These are phyloP conservation scores for Seira sanloemensis DNA, from an alignment of 2,888 invertebrate species.

Conservation along the genomic window DNA sequence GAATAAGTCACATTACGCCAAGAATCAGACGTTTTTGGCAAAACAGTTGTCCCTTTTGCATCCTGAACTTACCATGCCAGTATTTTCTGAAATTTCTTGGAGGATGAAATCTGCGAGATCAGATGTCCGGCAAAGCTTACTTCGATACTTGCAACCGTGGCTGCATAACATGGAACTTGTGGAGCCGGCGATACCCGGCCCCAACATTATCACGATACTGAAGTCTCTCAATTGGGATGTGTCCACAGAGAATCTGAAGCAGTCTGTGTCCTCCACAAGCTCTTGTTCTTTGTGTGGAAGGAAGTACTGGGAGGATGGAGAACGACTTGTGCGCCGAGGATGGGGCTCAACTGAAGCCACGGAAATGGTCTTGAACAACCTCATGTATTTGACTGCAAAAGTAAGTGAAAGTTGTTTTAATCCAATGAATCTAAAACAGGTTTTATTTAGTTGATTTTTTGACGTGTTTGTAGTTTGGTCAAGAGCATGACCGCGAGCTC, in stretches of 20 bases:
- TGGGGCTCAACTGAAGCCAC: conserved; percentile 99
- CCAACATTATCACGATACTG: conserved; percentile 68
- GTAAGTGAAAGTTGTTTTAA: conserved; percentile 77
- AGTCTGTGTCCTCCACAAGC: conserved; percentile 68
- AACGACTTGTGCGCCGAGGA: conserved; percentile 79
- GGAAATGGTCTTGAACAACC: conserved; percentile 99
- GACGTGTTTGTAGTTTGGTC: conserved; percentile 85
- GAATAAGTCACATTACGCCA: conserved; percentile 88
- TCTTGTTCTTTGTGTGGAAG: conserved; percentile 72
- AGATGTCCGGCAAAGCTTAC: conserved; percentile 91
- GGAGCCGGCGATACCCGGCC: conserved; percentile 93
- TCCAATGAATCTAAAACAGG: background rate
- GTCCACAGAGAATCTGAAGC: conserved; percentile 59
- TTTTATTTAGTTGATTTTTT: conserved; percentile 32
- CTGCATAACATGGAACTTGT: conserved; percentile 98
- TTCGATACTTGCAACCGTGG: conserved; percentile 97
- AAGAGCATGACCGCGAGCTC: conserved; percentile 95
- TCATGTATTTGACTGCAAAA: conserved; percentile 98
- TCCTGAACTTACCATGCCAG: conserved; percentile 98
- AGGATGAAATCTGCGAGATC: conserved; percentile 96
- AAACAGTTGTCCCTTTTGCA: conserved; percentile 94
- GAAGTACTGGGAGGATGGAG: conserved; percentile 67
- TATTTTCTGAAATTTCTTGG: conserved; percentile 98
- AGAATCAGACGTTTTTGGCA: conserved; percentile 94
- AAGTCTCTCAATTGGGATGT: conserved; percentile 64